Percentiles rank a stretch among this genome's conserved stretches.
Conservation (phyloP, 2,797 vertebrate species). For the Pseudochaenichthys georgianus region DNA sequence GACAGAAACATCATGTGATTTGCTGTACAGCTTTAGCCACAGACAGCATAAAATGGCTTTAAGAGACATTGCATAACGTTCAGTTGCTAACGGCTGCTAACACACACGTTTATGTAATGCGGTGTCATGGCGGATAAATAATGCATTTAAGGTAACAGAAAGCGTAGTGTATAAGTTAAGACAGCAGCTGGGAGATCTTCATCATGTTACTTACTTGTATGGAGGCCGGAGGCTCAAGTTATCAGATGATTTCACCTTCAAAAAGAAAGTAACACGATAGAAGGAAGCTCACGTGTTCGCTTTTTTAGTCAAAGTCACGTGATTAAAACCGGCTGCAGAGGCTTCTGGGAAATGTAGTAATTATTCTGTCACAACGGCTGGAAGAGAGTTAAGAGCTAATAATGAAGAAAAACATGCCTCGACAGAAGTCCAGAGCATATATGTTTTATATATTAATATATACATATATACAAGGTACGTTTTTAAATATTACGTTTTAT, state of each 20-base stretch:
- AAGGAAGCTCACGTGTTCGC: neutral
- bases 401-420: neutral
- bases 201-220: slow-evolving; percentile 41
- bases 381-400: neutral
- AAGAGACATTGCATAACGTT: slow-evolving; percentile 13
- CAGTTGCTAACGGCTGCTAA: slow-evolving; percentile 33
- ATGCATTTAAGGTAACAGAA: accelerated
- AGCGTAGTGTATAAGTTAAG: accelerated
- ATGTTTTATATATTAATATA: neutral
- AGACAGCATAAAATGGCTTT: too few relatives aligned
- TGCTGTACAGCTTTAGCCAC: too few relatives aligned
- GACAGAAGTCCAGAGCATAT: neutral
- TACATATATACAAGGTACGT: too few relatives aligned
- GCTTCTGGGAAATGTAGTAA: slow-evolving; percentile 71
- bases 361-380: neutral
- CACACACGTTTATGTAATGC: accelerated
- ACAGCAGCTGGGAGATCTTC: accelerated
- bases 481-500: too few relatives aligned
- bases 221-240: neutral
- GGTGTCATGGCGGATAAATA: accelerated
- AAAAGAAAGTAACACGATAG: slow-evolving; percentile 10
- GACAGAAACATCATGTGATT: accelerated
- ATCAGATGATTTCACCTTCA: slow-evolving; percentile 67
- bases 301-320: slow-evolving; percentile 45
- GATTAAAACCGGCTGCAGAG: accelerated